A percentile compares a stretch with the other conserved stretches of the same genome.
phyloP scores from a whole-genome alignment of 2,888 invertebrate species.

The Melanchra persicariae region DNA sequence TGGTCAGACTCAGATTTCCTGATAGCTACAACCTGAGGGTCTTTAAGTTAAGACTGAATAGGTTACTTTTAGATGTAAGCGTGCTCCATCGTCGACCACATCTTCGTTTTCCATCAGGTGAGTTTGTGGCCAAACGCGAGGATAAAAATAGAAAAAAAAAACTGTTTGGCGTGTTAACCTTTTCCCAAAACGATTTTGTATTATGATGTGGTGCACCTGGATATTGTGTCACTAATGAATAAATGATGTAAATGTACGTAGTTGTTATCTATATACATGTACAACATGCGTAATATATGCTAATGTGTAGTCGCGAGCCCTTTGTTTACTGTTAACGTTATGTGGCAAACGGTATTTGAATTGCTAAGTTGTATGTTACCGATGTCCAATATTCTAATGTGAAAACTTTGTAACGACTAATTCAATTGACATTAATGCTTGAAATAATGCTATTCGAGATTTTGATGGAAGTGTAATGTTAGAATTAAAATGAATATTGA shows the following conservation, averaged over 20 bases:
- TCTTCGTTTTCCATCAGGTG: too few relatives aligned
- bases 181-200: too few relatives aligned
- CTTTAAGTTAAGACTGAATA: too few relatives aligned
- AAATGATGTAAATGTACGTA: conserved; percentile 21
- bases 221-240: conserved; percentile 35
- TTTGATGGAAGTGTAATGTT: neutral
- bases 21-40: too few relatives aligned
- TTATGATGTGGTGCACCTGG: neutral
- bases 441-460: neutral
- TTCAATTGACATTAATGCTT: neutral
- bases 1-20: neutral
- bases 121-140: too few relatives aligned
- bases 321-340: conserved; percentile 29
- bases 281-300: conserved; percentile 49
- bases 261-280: conserved; percentile 44
- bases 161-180: too few relatives aligned
- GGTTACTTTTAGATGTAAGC: too few relatives aligned
- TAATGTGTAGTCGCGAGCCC: conserved; percentile 26
- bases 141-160: too few relatives aligned
- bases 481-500: neutral
- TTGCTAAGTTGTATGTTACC: conserved; percentile 34
- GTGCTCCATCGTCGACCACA: too few relatives aligned
- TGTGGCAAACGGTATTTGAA: conserved; percentile 35
- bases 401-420: neutral
- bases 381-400: conserved; percentile 19